Evolutionary conservation across 2,888 invertebrate genomes (phyloP), one percentile per base, ranked within the genome.

Genomic region (Cryptocheilus praepositus): DNA sequence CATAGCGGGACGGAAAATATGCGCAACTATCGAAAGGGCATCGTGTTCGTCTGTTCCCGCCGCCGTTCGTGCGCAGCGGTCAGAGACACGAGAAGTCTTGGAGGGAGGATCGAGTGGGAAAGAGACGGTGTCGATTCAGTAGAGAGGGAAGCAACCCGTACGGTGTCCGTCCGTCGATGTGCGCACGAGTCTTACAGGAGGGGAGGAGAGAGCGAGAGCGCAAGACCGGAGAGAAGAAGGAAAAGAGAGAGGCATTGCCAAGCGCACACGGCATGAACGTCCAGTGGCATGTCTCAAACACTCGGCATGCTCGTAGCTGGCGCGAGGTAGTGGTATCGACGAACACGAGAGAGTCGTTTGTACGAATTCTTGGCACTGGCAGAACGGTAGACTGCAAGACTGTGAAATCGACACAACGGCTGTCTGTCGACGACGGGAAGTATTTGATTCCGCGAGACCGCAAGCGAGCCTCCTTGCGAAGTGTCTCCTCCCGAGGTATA

Each of bases 21-120:
- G 79, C 65, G 73, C 83, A 77, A 53, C 73, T 58, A 13, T 28
- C 25, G 64, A 79, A 75, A 73, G 77, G 73, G 75, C 79, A 77
- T 74, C 71, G 79, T 74, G 79, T 81, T 85, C 85, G 85, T 77
- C 81, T 75, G 79, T 81, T 82, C 77, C 76, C 83, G 85, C 77
- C 80, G 81, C 77, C 79, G 80, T 83, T 91, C 91, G 91, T 91
- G 91, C 90, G 90, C 91, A 90, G 91, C 90, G 90, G 85, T 85
- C 85, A 86, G 86, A 86, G 84, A 85, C 84, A 85, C 83, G 82
- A 81, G 78, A 81, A 80, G 72, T 75, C 70, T 64, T 62, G 63
- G 61, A 8, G 43, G 44, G 62, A 49, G 61, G 51, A 19, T 68
- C 57, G 55, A 28, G 60, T 57, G 61, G 36, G 53, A 67, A 67